Percentiles rank a stretch among this genome's conserved stretches.
Evolutionary conservation across 2,888 invertebrate genomes (phyloP).

Genomic region (Plagodis dolabraria): DNA sequence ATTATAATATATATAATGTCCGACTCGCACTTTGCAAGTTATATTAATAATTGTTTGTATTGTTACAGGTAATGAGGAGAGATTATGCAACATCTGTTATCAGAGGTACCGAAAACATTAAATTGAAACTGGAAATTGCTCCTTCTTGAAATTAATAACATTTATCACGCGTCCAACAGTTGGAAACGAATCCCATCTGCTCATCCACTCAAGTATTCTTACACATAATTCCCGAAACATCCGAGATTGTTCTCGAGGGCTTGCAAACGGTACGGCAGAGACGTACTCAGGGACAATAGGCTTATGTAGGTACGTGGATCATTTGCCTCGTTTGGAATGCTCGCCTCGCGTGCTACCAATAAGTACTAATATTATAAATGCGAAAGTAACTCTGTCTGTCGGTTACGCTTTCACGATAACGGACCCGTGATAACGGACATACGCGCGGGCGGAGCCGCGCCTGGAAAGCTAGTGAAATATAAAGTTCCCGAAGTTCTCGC

Average conservation of each 20-base stretch:
- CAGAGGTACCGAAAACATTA: not conserved
- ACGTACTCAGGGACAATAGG: not conserved
- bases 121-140: not conserved
- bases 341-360: too few relatives aligned
- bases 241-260: constrained; percentile 20
- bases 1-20: too few relatives aligned
- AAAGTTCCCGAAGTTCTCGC: too few relatives aligned
- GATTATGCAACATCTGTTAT: not conserved
- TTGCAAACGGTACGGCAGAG: not conserved
- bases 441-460: too few relatives aligned
- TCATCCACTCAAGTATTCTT: constrained; percentile 26
- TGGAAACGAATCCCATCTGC: constrained; percentile 29
- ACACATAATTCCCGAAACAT: constrained; percentile 29
- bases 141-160: constrained; percentile 8
- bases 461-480: too few relatives aligned
- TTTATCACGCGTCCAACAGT: constrained; percentile 3
- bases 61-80: constrained; percentile 1
- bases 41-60: not conserved
- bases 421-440: too few relatives aligned
- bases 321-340: too few relatives aligned
- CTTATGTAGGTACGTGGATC: not conserved
- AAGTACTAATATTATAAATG: too few relatives aligned
- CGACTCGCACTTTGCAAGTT: too few relatives aligned
- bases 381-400: too few relatives aligned
- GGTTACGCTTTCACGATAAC: too few relatives aligned